Evolutionary conservation across 2,113 vertebrate species (phyloP), one percentile per base, ranked within the genome.

Genomic region (Chinchilla lanigera): DNA sequence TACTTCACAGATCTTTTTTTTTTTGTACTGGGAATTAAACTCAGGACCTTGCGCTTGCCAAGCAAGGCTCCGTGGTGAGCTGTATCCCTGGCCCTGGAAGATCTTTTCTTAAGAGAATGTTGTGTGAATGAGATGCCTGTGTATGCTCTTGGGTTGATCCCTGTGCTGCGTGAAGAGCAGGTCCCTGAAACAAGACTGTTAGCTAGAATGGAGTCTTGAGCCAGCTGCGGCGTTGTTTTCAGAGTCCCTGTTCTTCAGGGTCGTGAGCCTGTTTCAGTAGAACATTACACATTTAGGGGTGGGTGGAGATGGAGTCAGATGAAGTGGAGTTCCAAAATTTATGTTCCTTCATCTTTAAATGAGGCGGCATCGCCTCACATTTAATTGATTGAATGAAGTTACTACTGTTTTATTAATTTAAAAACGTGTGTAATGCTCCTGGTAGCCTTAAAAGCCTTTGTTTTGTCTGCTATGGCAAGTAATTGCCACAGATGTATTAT

Each of bases 361-460:
- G 81, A 83, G 22, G n/a, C 28, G 26, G 28, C 13, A 13, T 26
- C 22, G 16, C 52, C 24, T 84, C 14, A 44, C 13, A 24, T 28
- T 83, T 54, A n/a, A 44, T 82, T 83, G 60, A 20, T 47, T 90
- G 24, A 86, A 82, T 86, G 50, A 80, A 80, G 38, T 80, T 30
- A 61, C 67, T 84, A 84, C 38, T 77, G 87, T 95, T 80, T 73
- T 67, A 38, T 22, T 50, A 71, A 50, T 81, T 94, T 97, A 94
- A 73, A 92, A 65, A 16, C 30, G 58, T 61, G 84, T 22, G 7
- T 61, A 75, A 67, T 56, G 20, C 38, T 82, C 6, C 44, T 47
- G 20, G 52, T 78, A 67, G 44, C 13, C 26, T 93, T 93, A 89
- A 73, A 69, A 81, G n/a, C 24, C 41, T 50, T 69, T 69, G 33